A percentile compares a stretch with the other conserved stretches of the same genome.
Evolutionary conservation across 2,113 vertebrate species (phyloP).

Genomic region (Oncorhynchus gorbuscha): DNA sequence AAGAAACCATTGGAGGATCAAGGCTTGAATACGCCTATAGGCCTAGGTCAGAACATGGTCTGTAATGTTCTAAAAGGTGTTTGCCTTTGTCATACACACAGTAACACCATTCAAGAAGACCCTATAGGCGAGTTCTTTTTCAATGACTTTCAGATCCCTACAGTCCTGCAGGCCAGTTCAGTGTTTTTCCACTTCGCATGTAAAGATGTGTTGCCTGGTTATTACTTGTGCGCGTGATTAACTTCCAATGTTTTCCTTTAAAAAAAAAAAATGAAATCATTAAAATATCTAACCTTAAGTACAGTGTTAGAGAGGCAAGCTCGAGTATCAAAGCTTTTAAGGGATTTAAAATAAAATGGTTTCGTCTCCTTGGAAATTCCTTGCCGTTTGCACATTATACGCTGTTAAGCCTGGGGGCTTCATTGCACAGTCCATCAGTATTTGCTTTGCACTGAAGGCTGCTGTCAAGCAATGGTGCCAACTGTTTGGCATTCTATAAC

Average conservation of each 20-base stretch:
- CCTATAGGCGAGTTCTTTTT: too few relatives aligned
- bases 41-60: too few relatives aligned
- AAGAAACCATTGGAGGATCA: too few relatives aligned
- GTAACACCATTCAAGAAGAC: too few relatives aligned
- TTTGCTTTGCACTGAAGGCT: not conserved
- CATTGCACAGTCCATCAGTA: not conserved
- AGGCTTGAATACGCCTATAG: too few relatives aligned
- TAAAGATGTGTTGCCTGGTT: conserved; percentile 21
- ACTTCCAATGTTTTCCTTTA: conserved; percentile 25
- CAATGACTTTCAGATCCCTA: too few relatives aligned
- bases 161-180: not conserved
- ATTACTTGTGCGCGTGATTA: conserved; percentile 16
- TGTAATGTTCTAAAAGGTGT: too few relatives aligned
- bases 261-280: not conserved
- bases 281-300: conserved; percentile 1
- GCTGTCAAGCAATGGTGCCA: not conserved
- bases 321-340: conserved; percentile 40
- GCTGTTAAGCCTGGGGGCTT: conserved; percentile 7
- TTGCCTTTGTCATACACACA: too few relatives aligned
- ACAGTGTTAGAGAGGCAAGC: not conserved
- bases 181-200: not conserved
- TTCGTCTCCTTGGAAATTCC: conserved; percentile 14
- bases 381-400: conserved; percentile 23
- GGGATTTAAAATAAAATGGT: conserved; percentile 39
- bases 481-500: conserved; percentile 16